phyloP scores from a whole-genome alignment of 2,888 invertebrate species.

The Brachypalpus laphriformis region DNA sequence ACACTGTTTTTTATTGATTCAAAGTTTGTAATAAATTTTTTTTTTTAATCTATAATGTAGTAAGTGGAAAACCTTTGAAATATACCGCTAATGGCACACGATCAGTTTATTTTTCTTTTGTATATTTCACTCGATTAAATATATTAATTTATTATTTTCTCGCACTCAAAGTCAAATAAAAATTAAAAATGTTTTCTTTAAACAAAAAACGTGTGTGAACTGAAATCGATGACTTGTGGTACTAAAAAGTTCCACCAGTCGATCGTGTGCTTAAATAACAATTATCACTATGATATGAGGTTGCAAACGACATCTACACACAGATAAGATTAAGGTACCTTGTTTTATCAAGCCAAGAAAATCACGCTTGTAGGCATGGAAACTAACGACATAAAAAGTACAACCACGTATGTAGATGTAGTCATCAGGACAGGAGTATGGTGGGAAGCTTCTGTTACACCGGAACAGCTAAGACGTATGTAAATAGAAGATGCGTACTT shows the following conservation, averaged over 20 bases:
- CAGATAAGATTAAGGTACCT: conserved; percentile 66
- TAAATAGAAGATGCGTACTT: not conserved
- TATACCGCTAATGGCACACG: conserved; percentile 22
- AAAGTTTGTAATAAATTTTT: not conserved
- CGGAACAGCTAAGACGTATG: not conserved
- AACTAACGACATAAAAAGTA: conserved; percentile 26
- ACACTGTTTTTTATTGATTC: conserved; percentile 19
- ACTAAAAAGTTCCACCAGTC: conserved; percentile 58
- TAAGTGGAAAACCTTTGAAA: conserved; percentile 2
- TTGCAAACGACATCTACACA: conserved; percentile 56
- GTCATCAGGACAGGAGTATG: not conserved
- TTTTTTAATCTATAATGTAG: not conserved
- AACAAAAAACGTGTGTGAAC: conserved; percentile 11
- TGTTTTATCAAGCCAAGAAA: conserved; percentile 56
- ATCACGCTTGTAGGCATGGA: conserved; percentile 61
- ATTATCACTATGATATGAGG: conserved; percentile 56
- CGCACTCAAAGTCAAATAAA: not conserved
- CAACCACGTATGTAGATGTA: not conserved
- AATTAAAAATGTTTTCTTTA: not conserved
- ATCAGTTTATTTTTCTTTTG: not conserved
- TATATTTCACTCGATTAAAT: not conserved
- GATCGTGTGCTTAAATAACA: conserved; percentile 65
- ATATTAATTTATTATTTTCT: not conserved
- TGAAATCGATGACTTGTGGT: conserved; percentile 42
- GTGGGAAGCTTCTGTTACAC: not conserved